Evolutionary conservation across 2,113 vertebrate genomes (phyloP).

Genomic region (Chloropsis hardwickii): DNA sequence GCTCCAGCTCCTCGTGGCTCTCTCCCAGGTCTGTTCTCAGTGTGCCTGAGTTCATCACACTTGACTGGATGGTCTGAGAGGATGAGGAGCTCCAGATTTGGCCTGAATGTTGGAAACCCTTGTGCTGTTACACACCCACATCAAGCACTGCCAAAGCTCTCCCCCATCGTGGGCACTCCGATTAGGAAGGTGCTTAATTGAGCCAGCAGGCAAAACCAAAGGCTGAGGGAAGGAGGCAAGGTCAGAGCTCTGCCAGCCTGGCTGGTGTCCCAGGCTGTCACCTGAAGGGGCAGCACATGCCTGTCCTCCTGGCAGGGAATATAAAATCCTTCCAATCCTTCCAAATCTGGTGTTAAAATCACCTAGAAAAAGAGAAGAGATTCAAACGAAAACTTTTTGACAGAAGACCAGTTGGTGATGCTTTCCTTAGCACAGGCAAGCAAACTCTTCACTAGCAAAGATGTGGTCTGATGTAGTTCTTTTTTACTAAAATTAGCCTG

Average conservation of each 20-base stretch:
- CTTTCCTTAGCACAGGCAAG: neutral
- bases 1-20: neutral
- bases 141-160: neutral
- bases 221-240: neutral
- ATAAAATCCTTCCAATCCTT: neutral
- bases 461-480: fast-evolving
- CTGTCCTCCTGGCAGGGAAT: neutral
- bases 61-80: neutral
- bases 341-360: neutral
- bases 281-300: neutral
- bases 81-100: neutral
- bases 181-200: neutral
- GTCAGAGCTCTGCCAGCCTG: neutral
- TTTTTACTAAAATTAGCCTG: neutral
- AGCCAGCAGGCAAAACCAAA: neutral
- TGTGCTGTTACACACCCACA: neutral
- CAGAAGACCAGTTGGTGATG: neutral
- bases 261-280: neutral
- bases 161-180: neutral
- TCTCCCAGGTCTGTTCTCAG: neutral
- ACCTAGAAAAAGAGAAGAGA: neutral
- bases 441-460: neutral
- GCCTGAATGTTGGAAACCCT: neutral
- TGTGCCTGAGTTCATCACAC: neutral
- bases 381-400: neutral